These are phyloP conservation scores for Acrocera orbiculus DNA, from an alignment of 2,888 invertebrate genomes.

Conservation along the genomic window DNA sequence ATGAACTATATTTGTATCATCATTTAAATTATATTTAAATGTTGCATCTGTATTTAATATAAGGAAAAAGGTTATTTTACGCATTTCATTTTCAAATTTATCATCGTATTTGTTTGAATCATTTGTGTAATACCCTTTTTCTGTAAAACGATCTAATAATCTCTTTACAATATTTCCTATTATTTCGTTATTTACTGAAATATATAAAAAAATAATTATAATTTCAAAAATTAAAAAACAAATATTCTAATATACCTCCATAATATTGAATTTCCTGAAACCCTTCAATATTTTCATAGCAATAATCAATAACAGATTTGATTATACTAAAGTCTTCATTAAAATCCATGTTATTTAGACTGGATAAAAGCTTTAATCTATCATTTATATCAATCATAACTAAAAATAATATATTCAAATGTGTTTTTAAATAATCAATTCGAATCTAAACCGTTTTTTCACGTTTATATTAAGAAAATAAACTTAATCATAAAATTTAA, in stretches of 20 bases:
- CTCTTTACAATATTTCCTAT: slow-evolving; percentile 18
- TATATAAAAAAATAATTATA: not conserved
- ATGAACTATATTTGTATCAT: slow-evolving; percentile 17
- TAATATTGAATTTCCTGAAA: slow-evolving; percentile 20
- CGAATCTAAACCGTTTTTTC: too few relatives aligned
- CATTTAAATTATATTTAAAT: slow-evolving; percentile 18
- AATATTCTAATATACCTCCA: slow-evolving; percentile 16
- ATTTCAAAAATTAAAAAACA: not conserved
- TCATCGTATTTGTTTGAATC: slow-evolving; percentile 11
- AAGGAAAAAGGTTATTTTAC: slow-evolving; percentile 21
- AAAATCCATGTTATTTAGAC: slow-evolving; percentile 19
- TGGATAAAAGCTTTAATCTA: slow-evolving; percentile 15
- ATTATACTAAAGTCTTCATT: slow-evolving; percentile 20
- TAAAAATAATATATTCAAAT: too few relatives aligned
- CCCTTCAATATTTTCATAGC: slow-evolving; percentile 18
- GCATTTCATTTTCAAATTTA: slow-evolving; percentile 12
- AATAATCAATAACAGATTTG: slow-evolving; percentile 19
- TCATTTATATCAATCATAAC: slow-evolving; percentile 20
- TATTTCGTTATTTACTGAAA: slow-evolving; percentile 19
- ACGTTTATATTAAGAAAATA: too few relatives aligned
- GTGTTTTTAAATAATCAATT: too few relatives aligned
- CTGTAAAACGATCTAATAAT: slow-evolving; percentile 14
- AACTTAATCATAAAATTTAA: too few relatives aligned
- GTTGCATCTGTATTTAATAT: slow-evolving; percentile 21
- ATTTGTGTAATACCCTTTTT: slow-evolving; percentile 14